phyloP scores from a whole-genome alignment of 1,140 invertebrate genomes.

The Neodiprion pinetum region DNA sequence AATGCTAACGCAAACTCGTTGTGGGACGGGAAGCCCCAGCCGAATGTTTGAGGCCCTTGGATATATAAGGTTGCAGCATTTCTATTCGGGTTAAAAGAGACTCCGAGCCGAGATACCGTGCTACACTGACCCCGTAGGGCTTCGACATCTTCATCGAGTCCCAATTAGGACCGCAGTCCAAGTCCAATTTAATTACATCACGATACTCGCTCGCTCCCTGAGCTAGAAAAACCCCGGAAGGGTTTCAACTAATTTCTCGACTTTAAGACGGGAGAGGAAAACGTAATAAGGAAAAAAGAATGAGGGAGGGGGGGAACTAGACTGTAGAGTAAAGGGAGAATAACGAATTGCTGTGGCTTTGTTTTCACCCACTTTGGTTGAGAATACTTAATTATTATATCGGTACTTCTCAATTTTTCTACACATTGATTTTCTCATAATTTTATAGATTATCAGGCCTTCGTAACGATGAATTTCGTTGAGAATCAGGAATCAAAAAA shows the following conservation, averaged over 20 bases:
- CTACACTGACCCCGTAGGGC: background rate
- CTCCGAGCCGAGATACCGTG: background rate
- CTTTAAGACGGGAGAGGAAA: background rate
- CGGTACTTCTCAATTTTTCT: no score
- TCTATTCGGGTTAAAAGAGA: no score
- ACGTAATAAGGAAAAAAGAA: background rate
- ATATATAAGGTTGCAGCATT: no score
- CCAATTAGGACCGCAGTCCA: background rate
- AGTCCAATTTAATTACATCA: background rate
- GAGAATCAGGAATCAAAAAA: no score
- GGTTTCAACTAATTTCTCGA: background rate
- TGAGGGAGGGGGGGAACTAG: background rate
- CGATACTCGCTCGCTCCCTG: background rate
- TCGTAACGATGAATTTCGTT: no score
- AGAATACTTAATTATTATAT: no score
- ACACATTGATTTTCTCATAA: no score
- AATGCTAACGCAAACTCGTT: no score
- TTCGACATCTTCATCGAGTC: slow-evolving; percentile 5
- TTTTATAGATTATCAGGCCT: no score
- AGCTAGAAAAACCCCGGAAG: background rate
- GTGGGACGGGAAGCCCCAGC: no score
- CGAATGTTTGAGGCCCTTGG: no score
- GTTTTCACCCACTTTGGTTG: no score
- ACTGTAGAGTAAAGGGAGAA: background rate
- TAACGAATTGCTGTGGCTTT: background rate